Percentiles rank a stretch among this genome's conserved stretches.
These are phyloP conservation scores for Drosophila hawaiiensis DNA, from an alignment of 2,888 invertebrate species.

Conservation along the genomic window DNA sequence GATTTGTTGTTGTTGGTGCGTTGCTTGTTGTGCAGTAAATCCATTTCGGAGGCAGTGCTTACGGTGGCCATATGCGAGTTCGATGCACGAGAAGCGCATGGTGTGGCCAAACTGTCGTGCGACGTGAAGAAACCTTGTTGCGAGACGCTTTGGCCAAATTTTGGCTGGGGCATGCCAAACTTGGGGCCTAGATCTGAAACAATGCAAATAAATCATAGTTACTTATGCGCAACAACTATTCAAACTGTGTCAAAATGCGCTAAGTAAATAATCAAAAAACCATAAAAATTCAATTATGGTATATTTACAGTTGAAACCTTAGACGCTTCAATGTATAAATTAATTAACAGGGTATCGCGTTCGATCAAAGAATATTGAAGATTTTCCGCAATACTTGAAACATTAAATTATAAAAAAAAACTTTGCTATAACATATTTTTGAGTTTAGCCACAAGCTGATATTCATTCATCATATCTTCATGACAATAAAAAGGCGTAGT, in stretches of 20 bases:
- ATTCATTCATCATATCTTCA: no score
- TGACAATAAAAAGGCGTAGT: not conserved
- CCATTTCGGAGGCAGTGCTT: constrained; percentile 90
- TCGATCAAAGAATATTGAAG: not conserved
- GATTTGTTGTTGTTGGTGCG: constrained; percentile 86
- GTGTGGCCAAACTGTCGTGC: constrained; percentile 90
- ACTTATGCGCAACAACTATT: not conserved
- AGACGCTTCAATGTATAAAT: not conserved
- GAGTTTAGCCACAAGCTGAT: no score
- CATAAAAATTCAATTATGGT: not conserved
- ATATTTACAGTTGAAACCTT: not conserved
- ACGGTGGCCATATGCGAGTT: constrained; percentile 86
- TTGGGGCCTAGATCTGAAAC: constrained; percentile 91
- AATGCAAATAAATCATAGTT: constrained; percentile 12
- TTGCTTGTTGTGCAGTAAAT: constrained; percentile 87
- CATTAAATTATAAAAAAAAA: not conserved
- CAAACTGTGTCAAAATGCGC: not conserved
- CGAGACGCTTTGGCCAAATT: constrained; percentile 85
- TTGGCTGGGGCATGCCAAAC: constrained; percentile 89
- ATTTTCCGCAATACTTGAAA: not conserved
- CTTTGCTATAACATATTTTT: not conserved
- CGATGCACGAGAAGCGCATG: constrained; percentile 88
- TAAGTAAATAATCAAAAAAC: not conserved
- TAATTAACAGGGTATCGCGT: not conserved
- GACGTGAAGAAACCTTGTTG: constrained; percentile 90